Percentiles rank a stretch among this genome's conserved stretches.
These are phyloP conservation scores for Cephus cinctus DNA, from an alignment of 1,140 invertebrate species.

Conservation along the genomic window DNA sequence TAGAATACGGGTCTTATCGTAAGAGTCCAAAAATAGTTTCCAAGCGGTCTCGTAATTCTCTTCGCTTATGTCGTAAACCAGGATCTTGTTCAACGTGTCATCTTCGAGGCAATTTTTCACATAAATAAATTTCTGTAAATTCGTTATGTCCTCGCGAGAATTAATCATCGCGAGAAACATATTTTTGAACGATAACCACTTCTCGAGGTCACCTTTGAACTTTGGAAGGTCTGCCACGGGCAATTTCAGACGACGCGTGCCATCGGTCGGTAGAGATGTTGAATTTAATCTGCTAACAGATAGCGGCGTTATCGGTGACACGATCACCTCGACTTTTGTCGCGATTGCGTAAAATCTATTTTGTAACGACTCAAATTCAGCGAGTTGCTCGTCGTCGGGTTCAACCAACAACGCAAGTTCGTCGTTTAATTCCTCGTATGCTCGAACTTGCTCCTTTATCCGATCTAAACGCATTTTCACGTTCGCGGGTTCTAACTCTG, in stretches of 20 bases:
- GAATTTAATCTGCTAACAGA: neutral
- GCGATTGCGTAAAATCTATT: slow-evolving; percentile 9
- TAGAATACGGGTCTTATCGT: slow-evolving; percentile 12
- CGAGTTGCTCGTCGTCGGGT: slow-evolving; percentile 9
- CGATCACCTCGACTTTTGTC: slow-evolving; percentile 2
- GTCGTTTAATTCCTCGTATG: slow-evolving; percentile 15
- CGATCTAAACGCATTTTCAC: slow-evolving; percentile 14
- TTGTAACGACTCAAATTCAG: slow-evolving; percentile 10
- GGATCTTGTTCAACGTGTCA: slow-evolving; percentile 12
- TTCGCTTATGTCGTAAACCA: slow-evolving; percentile 6
- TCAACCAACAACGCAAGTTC: slow-evolving; percentile 15
- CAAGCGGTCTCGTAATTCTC: slow-evolving; percentile 17
- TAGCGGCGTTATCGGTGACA: neutral
- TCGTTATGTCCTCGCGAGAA: slow-evolving; percentile 11
- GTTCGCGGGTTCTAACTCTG: slow-evolving; percentile 8
- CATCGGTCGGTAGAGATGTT: neutral
- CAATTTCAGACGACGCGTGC: slow-evolving; percentile 11
- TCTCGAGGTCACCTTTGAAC: slow-evolving; percentile 14
- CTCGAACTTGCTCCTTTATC: slow-evolving; percentile 11
- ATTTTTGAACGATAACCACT: slow-evolving; percentile 17
- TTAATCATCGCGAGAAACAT: slow-evolving; percentile 16
- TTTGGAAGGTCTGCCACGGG: slow-evolving; percentile 13
- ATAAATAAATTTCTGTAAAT: slow-evolving; percentile 14
- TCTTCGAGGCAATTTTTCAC: slow-evolving; percentile 5
- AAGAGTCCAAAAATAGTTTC: slow-evolving; percentile 10